A percentile compares a stretch with the other conserved stretches of the same genome.
Evolutionary conservation across 2,113 vertebrate genomes (phyloP).

Genomic region (Nibea albiflora): DNA sequence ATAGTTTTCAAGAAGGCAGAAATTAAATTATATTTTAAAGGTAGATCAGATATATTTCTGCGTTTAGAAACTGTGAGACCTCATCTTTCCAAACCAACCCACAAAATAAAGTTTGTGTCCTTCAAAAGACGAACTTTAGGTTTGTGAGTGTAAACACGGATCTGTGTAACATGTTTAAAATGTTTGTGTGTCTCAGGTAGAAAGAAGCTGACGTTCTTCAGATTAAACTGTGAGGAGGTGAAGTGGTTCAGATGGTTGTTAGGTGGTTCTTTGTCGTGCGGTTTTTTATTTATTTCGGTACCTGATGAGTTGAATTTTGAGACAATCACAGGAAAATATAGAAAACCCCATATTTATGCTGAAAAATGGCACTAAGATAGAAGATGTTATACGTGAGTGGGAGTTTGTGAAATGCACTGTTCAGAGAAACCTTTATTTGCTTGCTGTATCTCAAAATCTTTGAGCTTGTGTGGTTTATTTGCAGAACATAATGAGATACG

Average conservation of each 20-base stretch:
- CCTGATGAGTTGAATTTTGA: not conserved
- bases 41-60: not conserved
- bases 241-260: not conserved
- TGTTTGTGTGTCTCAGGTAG: not conserved
- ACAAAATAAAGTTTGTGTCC: too few relatives aligned
- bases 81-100: too few relatives aligned
- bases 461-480: not conserved
- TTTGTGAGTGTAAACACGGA: not conserved
- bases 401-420: conserved; percentile 5
- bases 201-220: not conserved
- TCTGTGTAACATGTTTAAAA: not conserved
- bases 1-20: too few relatives aligned
- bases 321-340: conserved; percentile 40
- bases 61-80: not conserved
- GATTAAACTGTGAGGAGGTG: not conserved
- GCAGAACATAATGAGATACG: not conserved
- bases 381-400: not conserved
- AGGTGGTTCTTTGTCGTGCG: not conserved
- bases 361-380: not conserved
- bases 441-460: conserved; percentile 13
- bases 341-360: not conserved
- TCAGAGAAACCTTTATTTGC: not conserved
- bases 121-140: not conserved
- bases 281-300: not conserved
- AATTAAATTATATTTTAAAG: not conserved